These are phyloP conservation scores for Synergus laeviventris DNA, from an alignment of 2,888 invertebrate genomes.

Conservation along the genomic window DNA sequence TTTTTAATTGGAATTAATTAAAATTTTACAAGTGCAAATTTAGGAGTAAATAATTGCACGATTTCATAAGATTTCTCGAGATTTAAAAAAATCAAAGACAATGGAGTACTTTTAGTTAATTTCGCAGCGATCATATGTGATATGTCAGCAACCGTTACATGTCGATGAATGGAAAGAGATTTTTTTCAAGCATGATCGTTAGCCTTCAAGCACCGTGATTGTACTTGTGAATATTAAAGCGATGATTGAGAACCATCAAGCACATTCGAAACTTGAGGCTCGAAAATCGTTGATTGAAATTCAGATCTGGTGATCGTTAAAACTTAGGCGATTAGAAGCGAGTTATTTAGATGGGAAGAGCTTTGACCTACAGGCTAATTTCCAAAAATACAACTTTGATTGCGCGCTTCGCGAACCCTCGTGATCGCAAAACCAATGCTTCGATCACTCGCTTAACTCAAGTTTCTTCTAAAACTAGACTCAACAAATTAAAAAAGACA, in stretches of 20 bases:
- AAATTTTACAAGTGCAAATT: neutral
- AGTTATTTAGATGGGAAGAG: conserved; percentile 35
- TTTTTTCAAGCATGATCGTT: conserved; percentile 29
- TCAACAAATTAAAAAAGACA: neutral
- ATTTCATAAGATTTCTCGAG: conserved; percentile 7
- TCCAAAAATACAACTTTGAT: conserved; percentile 26
- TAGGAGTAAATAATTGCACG: neutral
- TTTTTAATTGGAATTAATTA: neutral
- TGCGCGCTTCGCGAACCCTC: neutral
- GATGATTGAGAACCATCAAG: conserved; percentile 19
- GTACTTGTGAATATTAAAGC: conserved; percentile 18
- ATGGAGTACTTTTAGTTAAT: conserved; percentile 15
- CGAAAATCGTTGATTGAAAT: conserved; percentile 1
- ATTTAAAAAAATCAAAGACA: conserved; percentile 8
- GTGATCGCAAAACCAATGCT: neutral
- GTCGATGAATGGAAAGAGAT: conserved; percentile 23
- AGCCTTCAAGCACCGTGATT: conserved; percentile 19
- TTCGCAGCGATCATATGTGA: conserved; percentile 11
- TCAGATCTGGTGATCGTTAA: conserved; percentile 24
- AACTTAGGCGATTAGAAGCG: conserved; percentile 11
- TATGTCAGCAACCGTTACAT: conserved; percentile 31
- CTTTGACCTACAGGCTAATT: conserved; percentile 33
- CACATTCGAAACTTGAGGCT: neutral
- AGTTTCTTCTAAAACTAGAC: neutral
- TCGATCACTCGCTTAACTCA: neutral